phyloP scores from a whole-genome alignment of 2,113 vertebrate species.

The Gallinago jamesoni region DNA sequence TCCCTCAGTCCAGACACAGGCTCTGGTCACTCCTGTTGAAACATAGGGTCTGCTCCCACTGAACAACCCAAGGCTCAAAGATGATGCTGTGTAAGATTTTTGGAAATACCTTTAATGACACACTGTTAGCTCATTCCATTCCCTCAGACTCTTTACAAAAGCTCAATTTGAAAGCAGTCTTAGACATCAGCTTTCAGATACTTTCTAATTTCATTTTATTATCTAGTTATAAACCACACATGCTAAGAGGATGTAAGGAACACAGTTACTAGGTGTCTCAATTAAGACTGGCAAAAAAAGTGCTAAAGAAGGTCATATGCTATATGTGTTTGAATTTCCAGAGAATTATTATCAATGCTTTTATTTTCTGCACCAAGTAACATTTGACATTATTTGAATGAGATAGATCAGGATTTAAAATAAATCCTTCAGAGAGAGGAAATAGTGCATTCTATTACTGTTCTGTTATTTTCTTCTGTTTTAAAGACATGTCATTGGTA shows the following conservation, averaged over 20 bases:
- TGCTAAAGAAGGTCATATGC: not conserved
- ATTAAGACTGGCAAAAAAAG: conserved; percentile 1
- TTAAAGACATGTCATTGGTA: not conserved
- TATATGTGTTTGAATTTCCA: not conserved
- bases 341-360: not conserved
- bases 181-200: not conserved
- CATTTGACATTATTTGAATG: not conserved
- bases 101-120: not conserved
- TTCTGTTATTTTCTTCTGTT: not conserved
- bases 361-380: not conserved
- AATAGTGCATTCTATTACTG: not conserved
- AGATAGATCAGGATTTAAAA: not conserved
- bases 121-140: not conserved
- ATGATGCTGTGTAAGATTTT: not conserved
- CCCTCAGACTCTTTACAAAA: not conserved
- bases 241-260: not conserved
- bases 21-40: not conserved
- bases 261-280: not conserved
- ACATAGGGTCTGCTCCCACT: not conserved
- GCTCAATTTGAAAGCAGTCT: not conserved
- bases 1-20: fast-evolving
- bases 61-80: not conserved
- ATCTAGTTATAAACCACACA: not conserved
- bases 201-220: not conserved
- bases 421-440: not conserved